phyloP scores from a whole-genome alignment of 2,113 vertebrate genomes.

The Excalfactoria chinensis region DNA sequence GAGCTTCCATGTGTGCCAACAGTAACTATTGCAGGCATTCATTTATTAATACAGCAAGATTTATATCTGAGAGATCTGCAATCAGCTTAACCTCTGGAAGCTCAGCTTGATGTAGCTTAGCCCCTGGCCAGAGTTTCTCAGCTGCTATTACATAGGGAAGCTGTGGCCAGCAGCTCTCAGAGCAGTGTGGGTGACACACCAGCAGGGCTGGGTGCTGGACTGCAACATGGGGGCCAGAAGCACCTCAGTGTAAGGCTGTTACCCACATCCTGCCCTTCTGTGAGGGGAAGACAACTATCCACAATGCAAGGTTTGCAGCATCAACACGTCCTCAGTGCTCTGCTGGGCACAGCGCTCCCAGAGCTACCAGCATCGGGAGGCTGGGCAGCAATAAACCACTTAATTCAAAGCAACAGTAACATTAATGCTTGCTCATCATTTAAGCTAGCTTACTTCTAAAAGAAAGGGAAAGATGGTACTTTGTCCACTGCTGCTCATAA shows the following conservation, averaged over 20 bases:
- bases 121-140: neutral
- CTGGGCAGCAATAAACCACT: neutral
- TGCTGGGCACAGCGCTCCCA: neutral
- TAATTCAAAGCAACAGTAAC: neutral
- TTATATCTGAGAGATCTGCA: constrained; percentile 34
- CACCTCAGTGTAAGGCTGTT: neutral
- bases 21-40: constrained; percentile 1
- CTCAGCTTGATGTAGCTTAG: neutral
- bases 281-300: accelerated
- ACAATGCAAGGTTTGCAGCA: neutral
- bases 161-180: neutral
- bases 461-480: neutral
- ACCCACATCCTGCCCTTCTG: neutral
- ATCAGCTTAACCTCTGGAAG: neutral
- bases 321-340: neutral
- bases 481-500: constrained; percentile 32
- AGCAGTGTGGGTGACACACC: neutral
- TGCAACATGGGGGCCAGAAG: accelerated
- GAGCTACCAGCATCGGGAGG: neutral
- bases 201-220: no score
- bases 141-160: neutral
- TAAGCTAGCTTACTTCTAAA: neutral
- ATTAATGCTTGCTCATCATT: neutral
- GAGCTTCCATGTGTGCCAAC: constrained; percentile 8
- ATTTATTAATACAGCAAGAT: constrained; percentile 30